Evolutionary conservation across 2,888 invertebrate species (phyloP), one percentile per base, ranked within the genome.

Genomic region (Troides oblongomaculatus): DNA sequence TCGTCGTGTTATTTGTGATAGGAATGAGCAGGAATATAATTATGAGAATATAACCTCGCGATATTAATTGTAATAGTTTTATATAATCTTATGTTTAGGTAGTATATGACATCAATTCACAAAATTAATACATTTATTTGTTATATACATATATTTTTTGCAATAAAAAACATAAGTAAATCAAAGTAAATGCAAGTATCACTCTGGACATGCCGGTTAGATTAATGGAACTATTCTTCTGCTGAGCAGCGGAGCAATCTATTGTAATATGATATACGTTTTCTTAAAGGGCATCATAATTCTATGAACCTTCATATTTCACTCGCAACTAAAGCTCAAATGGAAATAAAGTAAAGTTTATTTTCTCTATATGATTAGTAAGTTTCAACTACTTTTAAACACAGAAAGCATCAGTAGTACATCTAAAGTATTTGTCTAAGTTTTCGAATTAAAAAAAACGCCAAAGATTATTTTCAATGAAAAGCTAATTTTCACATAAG

Each of bases 261-360:
- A 66, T 66, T 66, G 59, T 66, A 50, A 60, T 46, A 60, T 59
- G 30, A 66, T 59, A 66, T 66, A 66, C 50, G 50, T 66, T 66
- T 66, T 60, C 60, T 50, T 46, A 59, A 18, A 60, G 46, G n/a
- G 6, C 59, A 60, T 66, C 60, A n/a, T 23, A 30, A 36, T 25
- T 50, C 60, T 30, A 60, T 60, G 30, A 60, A 53, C 53, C n/a
- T 18, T 53, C 59, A 60, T 60, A 60, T 60, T 60, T 25, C 17
- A 60, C 6, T 17, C 10, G 23, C 3, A 25, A 23, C 58, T 58
- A 58, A 58, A 53, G n/a, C 18, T n/a, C 7, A 18, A n/a, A n/a
- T 53, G 18, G n/a, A 6, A n/a, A 53, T 53, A 53, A n/a, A n/a
- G 14, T 18, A 53, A 53, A n/a, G 53, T 18, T 7, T 53, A n/a